A percentile compares a stretch with the other conserved stretches of the same genome.
Conservation (phyloP, 2,797 vertebrate genomes). For the Protosalanx chinensis region DNA sequence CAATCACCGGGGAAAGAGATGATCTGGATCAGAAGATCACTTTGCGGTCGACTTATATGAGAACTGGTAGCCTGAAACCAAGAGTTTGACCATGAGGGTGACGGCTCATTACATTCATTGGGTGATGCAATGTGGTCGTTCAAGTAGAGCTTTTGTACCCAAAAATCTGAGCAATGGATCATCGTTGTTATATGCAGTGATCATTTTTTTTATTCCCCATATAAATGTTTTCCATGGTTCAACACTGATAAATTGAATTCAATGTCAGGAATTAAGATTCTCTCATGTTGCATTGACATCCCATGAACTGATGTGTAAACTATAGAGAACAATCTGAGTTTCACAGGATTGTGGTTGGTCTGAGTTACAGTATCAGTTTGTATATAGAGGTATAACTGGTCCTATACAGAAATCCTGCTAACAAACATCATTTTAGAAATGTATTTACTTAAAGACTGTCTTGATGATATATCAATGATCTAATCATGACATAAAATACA, state of each 20-base stretch:
- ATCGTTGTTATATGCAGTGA: background rate
- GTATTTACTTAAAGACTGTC: background rate
- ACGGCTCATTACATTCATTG: no score
- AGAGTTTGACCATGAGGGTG: no score
- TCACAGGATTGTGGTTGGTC: constrained; percentile 15
- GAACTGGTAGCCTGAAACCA: no score
- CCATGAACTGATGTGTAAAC: background rate
- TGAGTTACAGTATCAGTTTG: background rate
- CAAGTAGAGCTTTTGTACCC: background rate
- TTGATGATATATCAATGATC: background rate
- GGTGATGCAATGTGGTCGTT: background rate
- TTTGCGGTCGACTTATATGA: no score
- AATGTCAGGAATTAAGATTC: background rate
- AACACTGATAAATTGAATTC: background rate
- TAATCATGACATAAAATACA: background rate
- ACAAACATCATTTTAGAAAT: background rate
- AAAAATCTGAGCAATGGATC: background rate
- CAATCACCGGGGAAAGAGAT: no score
- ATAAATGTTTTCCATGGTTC: background rate
- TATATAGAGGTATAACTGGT: constrained; percentile 57
- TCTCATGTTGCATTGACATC: background rate
- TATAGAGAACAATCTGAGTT: constrained; percentile 6
- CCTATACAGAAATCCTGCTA: constrained; percentile 10
- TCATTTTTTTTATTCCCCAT: background rate
- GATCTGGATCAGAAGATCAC: no score